Base-by-base conservation (phyloP, 2,113 vertebrate genomes). In the Clinocottus analis region DNA sequence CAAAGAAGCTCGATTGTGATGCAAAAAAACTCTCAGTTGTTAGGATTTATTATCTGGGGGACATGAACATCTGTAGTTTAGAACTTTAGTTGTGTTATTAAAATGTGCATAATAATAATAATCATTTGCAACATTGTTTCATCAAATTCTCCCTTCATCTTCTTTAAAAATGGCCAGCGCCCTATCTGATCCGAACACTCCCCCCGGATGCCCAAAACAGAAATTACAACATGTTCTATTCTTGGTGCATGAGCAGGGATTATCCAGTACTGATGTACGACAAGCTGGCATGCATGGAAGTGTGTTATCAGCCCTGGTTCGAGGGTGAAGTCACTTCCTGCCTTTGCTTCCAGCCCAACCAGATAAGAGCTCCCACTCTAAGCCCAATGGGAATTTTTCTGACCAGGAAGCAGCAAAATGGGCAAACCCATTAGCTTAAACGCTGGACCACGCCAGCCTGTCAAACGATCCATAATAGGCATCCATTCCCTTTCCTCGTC, bases 251-350 rank as follows among this genome's bases (percentile, higher is more conserved):
- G 67, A 82, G 72, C 11, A 23, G 68, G 25, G 60, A 74, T 80
- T 74, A 84, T 60, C 82, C 76, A 78, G 53, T 21, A 39, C 53
- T 35, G 63, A 39, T 77, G 51, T 25, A 17, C 58, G 25, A 60
- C 81, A 65, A 49, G 65, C 83, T 37, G 77, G 78, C 72, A 83
- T 67, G 76, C 61, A 71, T 62, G 70, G 60, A 82, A 79, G 71
- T 67, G 56, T 65, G 85, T 91, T 91, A 92, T 93, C 89, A 68
- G 53, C 45, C 27, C 79, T 2, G 41, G 72, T 84, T 79, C 61
- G 47, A 37, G 82, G 77, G 37, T 93, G 91, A 95, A 80, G 82
- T 94, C 93, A 95, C 90, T 93, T 94, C 94, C 93, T 91, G 88
- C 25, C 72, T 70, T 78, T 85, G 84, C 88, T 64, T 70, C 78